Percentiles rank a stretch among this genome's conserved stretches.
These are phyloP conservation scores for Lagocephalus sceleratus DNA, from an alignment of 2,797 vertebrate species.

Conservation along the genomic window DNA sequence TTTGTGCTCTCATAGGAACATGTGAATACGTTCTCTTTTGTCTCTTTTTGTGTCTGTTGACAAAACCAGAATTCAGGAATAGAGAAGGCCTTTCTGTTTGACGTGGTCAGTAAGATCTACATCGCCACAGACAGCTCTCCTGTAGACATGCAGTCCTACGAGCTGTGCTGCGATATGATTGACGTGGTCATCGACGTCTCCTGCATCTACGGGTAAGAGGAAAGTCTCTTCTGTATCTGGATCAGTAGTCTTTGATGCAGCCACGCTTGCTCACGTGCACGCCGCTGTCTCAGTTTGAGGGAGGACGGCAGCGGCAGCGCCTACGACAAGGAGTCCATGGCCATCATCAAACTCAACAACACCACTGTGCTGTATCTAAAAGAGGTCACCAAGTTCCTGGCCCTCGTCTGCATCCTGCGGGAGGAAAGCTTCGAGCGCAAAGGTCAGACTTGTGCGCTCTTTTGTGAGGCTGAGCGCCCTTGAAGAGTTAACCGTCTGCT, in stretches of 20 bases:
- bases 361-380: conserved; percentile 99
- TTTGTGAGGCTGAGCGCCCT: not conserved
- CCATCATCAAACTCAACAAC: conserved; percentile 99
- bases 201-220: conserved; percentile 95
- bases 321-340: conserved; percentile 99
- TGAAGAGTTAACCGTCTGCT: not conserved
- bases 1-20: too few species aligned
- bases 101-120: conserved; percentile 99
- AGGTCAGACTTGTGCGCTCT: conserved; percentile 73
- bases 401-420: conserved; percentile 97
- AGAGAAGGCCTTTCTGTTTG: conserved; percentile 98
- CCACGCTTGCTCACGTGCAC: not conserved
- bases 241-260: not conserved
- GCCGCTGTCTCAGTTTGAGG: conserved; percentile 80
- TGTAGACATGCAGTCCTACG: conserved; percentile 99
- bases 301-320: conserved; percentile 97
- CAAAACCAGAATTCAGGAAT: conserved; percentile 93
- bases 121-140: conserved; percentile 99
- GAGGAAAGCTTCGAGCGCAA: conserved; percentile 99
- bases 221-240: conserved; percentile 5
- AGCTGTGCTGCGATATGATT: conserved; percentile 99
- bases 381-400: conserved; percentile 98
- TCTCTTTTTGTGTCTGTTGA: not conserved
- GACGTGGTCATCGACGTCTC: conserved; percentile 99
- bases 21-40: too few species aligned